Evolutionary conservation across 2,797 vertebrate genomes (phyloP).

Genomic region (Gadopsis marmoratus): DNA sequence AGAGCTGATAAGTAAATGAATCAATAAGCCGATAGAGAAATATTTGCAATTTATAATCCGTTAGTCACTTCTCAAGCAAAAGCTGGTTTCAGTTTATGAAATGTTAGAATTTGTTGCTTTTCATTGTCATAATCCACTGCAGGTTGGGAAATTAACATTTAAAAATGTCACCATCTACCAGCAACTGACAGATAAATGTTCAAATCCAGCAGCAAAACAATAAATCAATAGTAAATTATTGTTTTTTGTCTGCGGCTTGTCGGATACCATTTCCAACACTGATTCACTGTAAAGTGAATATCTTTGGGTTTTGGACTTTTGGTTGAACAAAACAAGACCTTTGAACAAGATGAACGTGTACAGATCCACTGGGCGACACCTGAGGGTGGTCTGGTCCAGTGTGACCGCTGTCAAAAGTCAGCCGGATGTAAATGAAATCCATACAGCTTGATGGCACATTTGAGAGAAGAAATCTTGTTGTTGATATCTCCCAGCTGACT

Average conservation of each 20-base stretch:
- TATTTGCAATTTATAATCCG: neutral
- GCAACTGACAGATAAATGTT: too few relatives aligned
- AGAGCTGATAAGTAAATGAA: neutral
- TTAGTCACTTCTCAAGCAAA: neutral
- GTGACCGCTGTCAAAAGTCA: slow-evolving; percentile 24
- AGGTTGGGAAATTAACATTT: too few relatives aligned
- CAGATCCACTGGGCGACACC: neutral
- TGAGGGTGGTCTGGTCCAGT: slow-evolving; percentile 28
- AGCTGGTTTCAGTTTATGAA: too few relatives aligned
- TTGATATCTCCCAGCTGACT: slow-evolving; percentile 13
- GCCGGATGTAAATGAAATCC: slow-evolving; percentile 34
- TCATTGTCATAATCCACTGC: neutral
- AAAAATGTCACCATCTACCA: too few relatives aligned
- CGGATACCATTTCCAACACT: too few relatives aligned
- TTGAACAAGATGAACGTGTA: neutral
- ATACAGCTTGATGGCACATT: slow-evolving; percentile 26
- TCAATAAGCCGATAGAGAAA: neutral
- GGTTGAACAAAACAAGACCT: neutral
- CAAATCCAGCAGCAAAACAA: too few relatives aligned
- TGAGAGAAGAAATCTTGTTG: neutral
- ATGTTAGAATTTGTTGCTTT: neutral
- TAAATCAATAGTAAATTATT: too few relatives aligned
- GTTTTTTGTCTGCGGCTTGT: too few relatives aligned
- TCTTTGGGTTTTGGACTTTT: neutral
- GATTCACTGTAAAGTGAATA: neutral